phyloP scores from a whole-genome alignment of 1,140 invertebrate species.

The Papilio aristodemus region DNA sequence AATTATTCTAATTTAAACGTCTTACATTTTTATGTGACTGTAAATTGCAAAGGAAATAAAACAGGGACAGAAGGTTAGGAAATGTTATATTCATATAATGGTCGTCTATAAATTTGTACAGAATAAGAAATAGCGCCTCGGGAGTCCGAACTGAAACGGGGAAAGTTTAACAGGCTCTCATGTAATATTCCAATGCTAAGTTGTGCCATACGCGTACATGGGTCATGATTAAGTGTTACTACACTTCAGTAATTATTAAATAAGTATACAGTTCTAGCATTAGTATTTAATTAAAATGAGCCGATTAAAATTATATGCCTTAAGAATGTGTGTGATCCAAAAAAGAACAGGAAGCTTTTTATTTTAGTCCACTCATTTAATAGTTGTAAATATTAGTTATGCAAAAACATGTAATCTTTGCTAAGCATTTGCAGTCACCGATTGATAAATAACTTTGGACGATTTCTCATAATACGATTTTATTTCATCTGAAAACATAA shows the following conservation, averaged over 20 bases:
- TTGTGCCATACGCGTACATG: neutral
- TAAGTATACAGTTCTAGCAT: no score
- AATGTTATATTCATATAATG: neutral
- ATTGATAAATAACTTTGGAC: no score
- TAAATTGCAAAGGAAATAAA: no score
- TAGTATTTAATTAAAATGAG: no score
- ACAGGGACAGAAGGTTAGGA: neutral
- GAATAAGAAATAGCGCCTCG: neutral
- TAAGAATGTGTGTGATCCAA: neutral
- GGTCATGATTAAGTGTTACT: neutral
- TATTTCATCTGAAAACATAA: no score
- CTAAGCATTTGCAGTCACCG: no score
- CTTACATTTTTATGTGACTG: no score
- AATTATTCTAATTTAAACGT: no score
- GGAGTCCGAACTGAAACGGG: neutral
- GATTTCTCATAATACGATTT: no score
- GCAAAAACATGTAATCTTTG: no score
- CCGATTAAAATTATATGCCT: neutral
- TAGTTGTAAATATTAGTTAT: no score
- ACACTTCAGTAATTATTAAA: no score
- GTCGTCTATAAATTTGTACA: neutral
- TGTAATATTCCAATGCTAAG: neutral
- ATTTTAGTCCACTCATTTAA: neutral
- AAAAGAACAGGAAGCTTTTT: neutral
- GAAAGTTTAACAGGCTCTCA: conserved; percentile 6